These are phyloP conservation scores for Drosophila azteca DNA, from an alignment of 1,140 invertebrate species.

Conservation along the genomic window DNA sequence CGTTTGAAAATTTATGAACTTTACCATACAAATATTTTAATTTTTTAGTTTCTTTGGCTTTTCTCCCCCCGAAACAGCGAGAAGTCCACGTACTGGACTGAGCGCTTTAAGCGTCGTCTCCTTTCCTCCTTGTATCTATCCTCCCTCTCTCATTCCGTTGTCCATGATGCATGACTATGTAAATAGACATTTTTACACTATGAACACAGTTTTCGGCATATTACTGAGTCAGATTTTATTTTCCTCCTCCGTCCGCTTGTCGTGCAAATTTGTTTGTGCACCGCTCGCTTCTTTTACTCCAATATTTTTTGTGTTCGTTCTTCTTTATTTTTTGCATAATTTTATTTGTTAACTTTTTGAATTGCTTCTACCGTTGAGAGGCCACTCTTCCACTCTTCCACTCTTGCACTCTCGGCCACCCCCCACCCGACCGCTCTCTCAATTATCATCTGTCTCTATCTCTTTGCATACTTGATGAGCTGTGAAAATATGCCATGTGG, in stretches of 20 bases:
- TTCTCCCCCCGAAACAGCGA: neutral
- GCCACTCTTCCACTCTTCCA: neutral
- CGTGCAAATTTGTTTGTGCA: slow-evolving; percentile 42
- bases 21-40: slow-evolving; percentile 62
- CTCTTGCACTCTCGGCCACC: slow-evolving; percentile 6
- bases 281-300: slow-evolving; percentile 11
- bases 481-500: slow-evolving; percentile 28
- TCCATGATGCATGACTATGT: slow-evolving; percentile 76
- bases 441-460: slow-evolving; percentile 23
- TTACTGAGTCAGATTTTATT: slow-evolving; percentile 58
- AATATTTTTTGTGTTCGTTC: slow-evolving; percentile 18
- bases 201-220: slow-evolving; percentile 70
- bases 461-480: slow-evolving; percentile 44
- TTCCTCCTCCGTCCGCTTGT: slow-evolving; percentile 2
- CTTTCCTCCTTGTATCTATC: neutral
- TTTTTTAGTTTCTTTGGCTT: slow-evolving; percentile 46
- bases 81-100: too few relatives aligned
- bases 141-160: slow-evolving; percentile 24
- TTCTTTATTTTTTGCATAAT: slow-evolving; percentile 61
- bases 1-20: slow-evolving; percentile 75
- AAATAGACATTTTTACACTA: slow-evolving; percentile 79
- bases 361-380: slow-evolving; percentile 30
- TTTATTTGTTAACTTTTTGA: slow-evolving; percentile 72
- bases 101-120: slow-evolving; percentile 1
- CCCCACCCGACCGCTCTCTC: neutral